phyloP scores from a whole-genome alignment of 2,888 invertebrate species.

The Lepidocyrtoides sp. region DNA sequence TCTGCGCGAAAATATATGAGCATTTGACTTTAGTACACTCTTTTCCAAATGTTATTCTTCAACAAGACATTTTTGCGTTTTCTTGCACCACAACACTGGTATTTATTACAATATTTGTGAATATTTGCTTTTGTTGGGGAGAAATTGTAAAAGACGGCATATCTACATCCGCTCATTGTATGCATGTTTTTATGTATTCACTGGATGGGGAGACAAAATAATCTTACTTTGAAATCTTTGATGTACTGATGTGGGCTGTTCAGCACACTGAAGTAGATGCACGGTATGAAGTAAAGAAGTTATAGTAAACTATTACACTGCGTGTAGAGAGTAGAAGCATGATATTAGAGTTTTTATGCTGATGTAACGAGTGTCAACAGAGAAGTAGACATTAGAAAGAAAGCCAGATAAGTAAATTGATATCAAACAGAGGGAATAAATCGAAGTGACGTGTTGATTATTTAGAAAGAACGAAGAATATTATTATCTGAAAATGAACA shows the following conservation, averaged over 20 bases:
- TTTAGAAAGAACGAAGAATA: conserved; percentile 25
- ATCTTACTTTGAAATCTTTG: neutral
- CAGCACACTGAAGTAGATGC: neutral
- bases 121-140: conserved; percentile 49
- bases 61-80: neutral
- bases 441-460: neutral
- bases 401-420: neutral
- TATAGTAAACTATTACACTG: neutral
- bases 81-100: neutral
- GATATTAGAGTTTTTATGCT: conserved; percentile 25
- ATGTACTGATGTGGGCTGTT: too few species aligned
- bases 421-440: neutral
- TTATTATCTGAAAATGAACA: neutral
- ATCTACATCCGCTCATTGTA: conserved; percentile 68
- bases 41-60: too few species aligned
- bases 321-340: too few species aligned
- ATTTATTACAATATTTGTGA: neutral
- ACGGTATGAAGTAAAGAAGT: too few species aligned
- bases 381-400: neutral
- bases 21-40: too few species aligned
- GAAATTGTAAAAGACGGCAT: conserved; percentile 38
- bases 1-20: too few species aligned
- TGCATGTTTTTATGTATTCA: too few species aligned
- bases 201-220: neutral
- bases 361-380: conserved; percentile 71